A percentile compares a stretch with the other conserved stretches of the same genome.
phyloP scores from a whole-genome alignment of 2,113 vertebrate genomes.

The Bathybates hornii region DNA sequence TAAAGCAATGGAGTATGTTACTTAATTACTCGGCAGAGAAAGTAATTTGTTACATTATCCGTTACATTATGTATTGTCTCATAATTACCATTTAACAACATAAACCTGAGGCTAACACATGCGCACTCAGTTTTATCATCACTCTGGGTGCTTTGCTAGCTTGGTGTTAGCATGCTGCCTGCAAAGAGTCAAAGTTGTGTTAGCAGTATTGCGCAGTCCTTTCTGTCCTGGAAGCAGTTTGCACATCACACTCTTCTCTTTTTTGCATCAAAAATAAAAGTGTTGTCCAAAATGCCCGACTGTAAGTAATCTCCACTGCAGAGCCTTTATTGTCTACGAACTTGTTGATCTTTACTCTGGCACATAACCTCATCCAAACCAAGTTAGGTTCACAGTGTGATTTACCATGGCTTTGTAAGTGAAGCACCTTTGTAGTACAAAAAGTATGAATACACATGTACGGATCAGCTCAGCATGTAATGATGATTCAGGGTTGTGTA shows the following conservation, averaged over 20 bases:
- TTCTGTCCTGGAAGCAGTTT: not conserved
- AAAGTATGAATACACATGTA: not conserved
- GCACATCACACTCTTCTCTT: not conserved
- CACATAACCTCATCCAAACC: not conserved
- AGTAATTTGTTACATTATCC: not conserved
- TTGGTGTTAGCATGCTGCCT: not conserved
- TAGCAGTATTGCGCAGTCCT: accelerated
- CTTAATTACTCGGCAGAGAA: not conserved
- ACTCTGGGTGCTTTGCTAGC: not conserved
- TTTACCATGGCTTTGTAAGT: not conserved
- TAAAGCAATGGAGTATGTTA: not conserved
- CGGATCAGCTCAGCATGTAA: not conserved
- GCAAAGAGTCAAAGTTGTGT: not conserved
- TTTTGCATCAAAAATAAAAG: not conserved
- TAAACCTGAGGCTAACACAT: not conserved
- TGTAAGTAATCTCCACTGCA: not conserved
- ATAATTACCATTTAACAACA: not conserved
- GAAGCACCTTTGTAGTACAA: not conserved
- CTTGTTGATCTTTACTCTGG: not conserved
- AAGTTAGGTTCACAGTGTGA: not conserved
- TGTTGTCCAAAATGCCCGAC: not conserved
- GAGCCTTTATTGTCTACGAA: not conserved
- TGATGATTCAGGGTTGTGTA: not conserved
- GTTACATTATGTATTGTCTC: not conserved
- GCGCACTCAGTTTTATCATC: accelerated